Evolutionary conservation across 2,113 vertebrate genomes (phyloP).

Genomic region (Scytalopus superciliaris): DNA sequence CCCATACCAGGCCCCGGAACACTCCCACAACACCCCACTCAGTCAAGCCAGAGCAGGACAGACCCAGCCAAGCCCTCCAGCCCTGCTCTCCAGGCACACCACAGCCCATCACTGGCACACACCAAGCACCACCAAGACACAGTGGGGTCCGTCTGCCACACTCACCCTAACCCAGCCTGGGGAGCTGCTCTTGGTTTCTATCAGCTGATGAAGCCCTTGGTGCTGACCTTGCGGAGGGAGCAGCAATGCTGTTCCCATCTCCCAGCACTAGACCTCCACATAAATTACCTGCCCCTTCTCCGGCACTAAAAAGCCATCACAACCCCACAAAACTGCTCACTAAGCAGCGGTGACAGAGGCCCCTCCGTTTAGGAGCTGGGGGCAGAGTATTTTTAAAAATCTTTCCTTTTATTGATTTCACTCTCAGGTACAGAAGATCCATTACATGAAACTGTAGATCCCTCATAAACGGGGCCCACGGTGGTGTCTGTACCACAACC

Average conservation of each 20-base stretch:
- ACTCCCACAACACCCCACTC: accelerated
- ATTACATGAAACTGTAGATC: background rate
- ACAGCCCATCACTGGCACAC: background rate
- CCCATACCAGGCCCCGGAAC: background rate
- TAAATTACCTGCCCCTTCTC: background rate
- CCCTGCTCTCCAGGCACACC: background rate
- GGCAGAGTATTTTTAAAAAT: background rate
- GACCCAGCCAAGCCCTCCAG: accelerated
- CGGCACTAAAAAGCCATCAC: background rate
- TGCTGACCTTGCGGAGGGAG: background rate
- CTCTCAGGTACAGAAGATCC: background rate
- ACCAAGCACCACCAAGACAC: background rate
- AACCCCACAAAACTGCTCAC: background rate
- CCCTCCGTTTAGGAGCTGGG: background rate
- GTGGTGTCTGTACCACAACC: background rate
- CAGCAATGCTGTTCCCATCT: background rate
- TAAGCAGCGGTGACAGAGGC: background rate
- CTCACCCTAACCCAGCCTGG: background rate
- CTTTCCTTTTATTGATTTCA: conserved; percentile 18
- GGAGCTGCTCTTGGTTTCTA: background rate
- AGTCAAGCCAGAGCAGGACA: background rate
- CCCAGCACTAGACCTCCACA: background rate
- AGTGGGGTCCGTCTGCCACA: background rate
- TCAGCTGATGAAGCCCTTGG: background rate
- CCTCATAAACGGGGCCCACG: background rate